These are phyloP conservation scores for Apodemus agrarius DNA, from an alignment of 2,797 vertebrate genomes.

Conservation along the genomic window DNA sequence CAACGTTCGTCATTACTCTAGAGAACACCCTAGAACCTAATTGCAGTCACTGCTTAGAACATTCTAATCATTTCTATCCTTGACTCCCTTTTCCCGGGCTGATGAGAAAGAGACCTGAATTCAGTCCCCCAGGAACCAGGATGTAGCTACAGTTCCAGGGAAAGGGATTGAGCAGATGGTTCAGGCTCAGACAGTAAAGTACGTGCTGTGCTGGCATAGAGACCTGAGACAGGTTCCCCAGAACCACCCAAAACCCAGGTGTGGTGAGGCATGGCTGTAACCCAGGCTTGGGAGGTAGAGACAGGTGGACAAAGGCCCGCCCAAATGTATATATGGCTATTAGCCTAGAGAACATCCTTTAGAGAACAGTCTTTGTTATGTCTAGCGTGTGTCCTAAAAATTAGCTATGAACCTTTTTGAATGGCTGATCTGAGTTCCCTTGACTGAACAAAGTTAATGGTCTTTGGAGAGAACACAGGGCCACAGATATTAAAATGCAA, in stretches of 20 bases:
- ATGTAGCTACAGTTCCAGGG: not conserved
- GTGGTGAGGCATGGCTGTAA: not conserved
- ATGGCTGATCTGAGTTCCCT: not conserved
- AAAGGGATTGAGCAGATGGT: not conserved
- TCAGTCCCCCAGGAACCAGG: not conserved
- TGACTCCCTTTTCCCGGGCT: not conserved
- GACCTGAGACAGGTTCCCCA: not conserved
- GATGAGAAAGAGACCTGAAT: not conserved
- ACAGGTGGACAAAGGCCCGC: not conserved
- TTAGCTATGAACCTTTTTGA: too few relatives aligned
- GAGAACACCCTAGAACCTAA: not conserved
- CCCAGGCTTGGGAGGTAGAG: not conserved
- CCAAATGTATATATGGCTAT: not conserved
- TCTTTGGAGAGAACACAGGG: not conserved
- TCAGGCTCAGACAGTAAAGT: not conserved
- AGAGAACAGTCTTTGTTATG: not conserved
- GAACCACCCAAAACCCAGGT: not conserved
- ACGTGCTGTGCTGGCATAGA: not conserved
- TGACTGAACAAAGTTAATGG: not conserved
- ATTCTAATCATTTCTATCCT: not conserved
- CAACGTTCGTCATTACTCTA: not conserved
- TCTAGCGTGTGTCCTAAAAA: not conserved
- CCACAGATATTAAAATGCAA: not conserved
- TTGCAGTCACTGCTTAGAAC: not conserved
- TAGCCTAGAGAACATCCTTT: not conserved